Conservation (phyloP, 2,113 vertebrate species). For the Oreocharis arfaki region DNA sequence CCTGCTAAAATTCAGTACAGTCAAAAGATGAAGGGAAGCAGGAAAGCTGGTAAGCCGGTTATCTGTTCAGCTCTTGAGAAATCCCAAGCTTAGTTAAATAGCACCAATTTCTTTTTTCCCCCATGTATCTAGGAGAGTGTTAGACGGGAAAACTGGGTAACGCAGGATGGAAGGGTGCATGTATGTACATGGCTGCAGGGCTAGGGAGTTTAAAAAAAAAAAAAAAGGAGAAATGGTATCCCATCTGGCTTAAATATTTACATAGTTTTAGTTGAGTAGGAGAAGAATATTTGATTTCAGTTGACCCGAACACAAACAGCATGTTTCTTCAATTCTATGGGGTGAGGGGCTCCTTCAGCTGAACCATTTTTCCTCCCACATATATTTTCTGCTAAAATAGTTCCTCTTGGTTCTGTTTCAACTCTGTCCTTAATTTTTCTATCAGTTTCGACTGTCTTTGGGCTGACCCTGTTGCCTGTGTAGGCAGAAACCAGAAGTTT, state of each 20-base stretch:
- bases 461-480: not conserved
- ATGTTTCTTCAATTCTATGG: not conserved
- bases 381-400: not conserved
- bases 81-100: not conserved
- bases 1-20: not conserved
- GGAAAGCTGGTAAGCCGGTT: not conserved
- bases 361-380: not conserved
- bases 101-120: not conserved
- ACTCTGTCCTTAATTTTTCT: not conserved
- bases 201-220: not conserved
- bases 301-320: not conserved
- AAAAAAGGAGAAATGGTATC: not conserved
- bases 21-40: not conserved
- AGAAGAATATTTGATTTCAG: not conserved
- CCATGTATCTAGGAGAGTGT: not conserved
- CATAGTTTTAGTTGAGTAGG: not conserved
- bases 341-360: not conserved
- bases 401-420: not conserved
- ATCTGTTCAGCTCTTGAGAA: not conserved
- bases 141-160: not conserved
- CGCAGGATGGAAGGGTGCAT: not conserved
- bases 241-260: conserved; percentile 35
- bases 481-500: not conserved
- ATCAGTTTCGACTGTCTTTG: not conserved
- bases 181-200: not conserved